Evolutionary conservation across 2,888 invertebrate species (phyloP).

Genomic region (Phragmatobia fuliginosa): DNA sequence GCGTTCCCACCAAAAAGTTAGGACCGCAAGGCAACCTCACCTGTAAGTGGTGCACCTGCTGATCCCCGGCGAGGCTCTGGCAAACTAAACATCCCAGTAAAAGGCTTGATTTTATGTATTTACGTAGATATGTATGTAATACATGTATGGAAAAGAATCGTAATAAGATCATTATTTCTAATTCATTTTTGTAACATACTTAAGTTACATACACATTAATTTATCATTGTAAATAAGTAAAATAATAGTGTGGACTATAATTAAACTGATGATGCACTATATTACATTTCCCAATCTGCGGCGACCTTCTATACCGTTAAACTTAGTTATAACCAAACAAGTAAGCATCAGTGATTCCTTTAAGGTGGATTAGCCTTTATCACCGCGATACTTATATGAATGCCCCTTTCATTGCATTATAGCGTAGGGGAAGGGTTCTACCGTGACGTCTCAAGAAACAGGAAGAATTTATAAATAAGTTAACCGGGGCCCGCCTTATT

Average conservation of each 20-base stretch:
- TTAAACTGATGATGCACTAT: background rate
- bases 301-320: slow-evolving; percentile 18
- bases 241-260: background rate
- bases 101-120: too few species aligned
- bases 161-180: too few species aligned
- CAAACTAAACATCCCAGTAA: too few species aligned
- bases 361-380: slow-evolving; percentile 83
- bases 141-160: too few species aligned
- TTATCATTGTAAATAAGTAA: background rate
- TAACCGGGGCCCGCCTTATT: slow-evolving; percentile 80
- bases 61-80: too few species aligned
- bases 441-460: slow-evolving; percentile 67
- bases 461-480: slow-evolving; percentile 86
- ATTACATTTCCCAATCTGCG: slow-evolving; percentile 17
- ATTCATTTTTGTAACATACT: too few species aligned
- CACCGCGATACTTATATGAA: slow-evolving; percentile 85
- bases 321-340: slow-evolving; percentile 73
- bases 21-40: too few species aligned
- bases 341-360: slow-evolving; percentile 71
- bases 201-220: too few species aligned
- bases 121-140: too few species aligned
- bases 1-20: too few species aligned
- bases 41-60: too few species aligned
- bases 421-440: slow-evolving; percentile 76
- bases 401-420: slow-evolving; percentile 85